phyloP scores from a whole-genome alignment of 1,140 invertebrate species.

The Carcinoscorpius rotundicauda region DNA sequence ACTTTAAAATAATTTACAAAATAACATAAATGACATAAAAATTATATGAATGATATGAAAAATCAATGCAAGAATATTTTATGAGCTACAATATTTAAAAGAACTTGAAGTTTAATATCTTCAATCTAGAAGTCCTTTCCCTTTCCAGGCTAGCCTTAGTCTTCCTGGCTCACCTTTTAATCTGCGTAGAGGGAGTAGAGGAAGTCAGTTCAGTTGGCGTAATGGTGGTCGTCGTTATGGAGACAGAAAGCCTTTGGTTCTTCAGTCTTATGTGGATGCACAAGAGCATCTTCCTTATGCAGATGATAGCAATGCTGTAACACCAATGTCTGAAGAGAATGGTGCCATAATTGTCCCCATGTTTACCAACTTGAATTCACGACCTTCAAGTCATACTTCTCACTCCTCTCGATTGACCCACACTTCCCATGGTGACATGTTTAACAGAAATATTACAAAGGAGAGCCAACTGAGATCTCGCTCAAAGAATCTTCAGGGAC shows the following conservation, averaged over 20 bases:
- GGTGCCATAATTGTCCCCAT: constrained; percentile 84
- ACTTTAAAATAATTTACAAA: neutral
- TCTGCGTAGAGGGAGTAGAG: constrained; percentile 69
- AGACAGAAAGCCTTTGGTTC: constrained; percentile 82
- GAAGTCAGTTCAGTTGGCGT: constrained; percentile 70
- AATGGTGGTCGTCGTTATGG: constrained; percentile 55
- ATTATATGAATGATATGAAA: neutral
- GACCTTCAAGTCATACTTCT: constrained; percentile 86
- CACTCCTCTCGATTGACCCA: constrained; percentile 83
- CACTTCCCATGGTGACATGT: constrained; percentile 79
- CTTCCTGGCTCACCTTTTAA: constrained; percentile 94
- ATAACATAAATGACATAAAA: neutral
- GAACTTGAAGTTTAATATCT: no score
- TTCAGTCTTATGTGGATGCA: constrained; percentile 87
- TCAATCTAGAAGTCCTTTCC: constrained; percentile 9
- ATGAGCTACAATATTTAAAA: no score
- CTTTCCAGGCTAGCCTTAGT: constrained; percentile 78
- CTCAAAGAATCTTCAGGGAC: constrained; percentile 36
- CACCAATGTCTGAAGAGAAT: constrained; percentile 95
- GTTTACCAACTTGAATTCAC: constrained; percentile 50
- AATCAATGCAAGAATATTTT: no score
- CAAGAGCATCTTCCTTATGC: constrained; percentile 94
- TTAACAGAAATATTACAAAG: constrained; percentile 58
- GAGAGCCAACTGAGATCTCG: constrained; percentile 63
- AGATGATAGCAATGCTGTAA: constrained; percentile 93